These are phyloP conservation scores for Varecia variegata DNA, from an alignment of 2,797 vertebrate genomes.

Conservation along the genomic window DNA sequence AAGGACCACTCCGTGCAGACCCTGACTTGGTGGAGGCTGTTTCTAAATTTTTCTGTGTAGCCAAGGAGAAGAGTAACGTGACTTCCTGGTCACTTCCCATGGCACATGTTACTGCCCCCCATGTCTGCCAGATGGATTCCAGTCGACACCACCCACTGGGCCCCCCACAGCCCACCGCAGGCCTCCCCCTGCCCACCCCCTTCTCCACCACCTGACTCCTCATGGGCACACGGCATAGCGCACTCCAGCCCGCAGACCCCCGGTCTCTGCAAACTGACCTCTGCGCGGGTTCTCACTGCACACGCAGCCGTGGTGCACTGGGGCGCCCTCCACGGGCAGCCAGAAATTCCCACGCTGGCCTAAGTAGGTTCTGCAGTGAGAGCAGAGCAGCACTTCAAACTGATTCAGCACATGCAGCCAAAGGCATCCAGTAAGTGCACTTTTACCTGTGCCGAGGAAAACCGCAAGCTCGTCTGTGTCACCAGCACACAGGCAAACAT, in stretches of 20 bases:
- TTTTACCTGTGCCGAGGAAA: not conserved
- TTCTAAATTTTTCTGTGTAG: not conserved
- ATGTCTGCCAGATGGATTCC: rapidly evolving
- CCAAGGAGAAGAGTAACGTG: rapidly evolving
- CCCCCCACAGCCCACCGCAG: not conserved
- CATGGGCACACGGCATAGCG: not conserved
- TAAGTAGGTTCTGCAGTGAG: not conserved
- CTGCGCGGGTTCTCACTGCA: rapidly evolving
- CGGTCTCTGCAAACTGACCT: not conserved
- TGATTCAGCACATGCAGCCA: rapidly evolving
- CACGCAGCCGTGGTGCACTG: rapidly evolving
- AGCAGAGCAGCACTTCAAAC: not conserved
- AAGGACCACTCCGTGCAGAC: not conserved
- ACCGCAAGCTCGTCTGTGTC: not conserved
- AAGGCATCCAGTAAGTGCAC: not conserved
- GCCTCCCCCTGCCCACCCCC: not conserved
- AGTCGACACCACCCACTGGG: no score
- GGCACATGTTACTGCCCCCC: not conserved
- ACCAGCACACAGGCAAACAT: not conserved
- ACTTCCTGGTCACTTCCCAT: not conserved
- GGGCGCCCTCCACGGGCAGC: not conserved
- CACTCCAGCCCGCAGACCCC: not conserved
- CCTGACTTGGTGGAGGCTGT: not conserved
- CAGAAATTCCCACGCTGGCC: not conserved
- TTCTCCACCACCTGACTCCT: not conserved